Percentiles rank a stretch among this genome's conserved stretches.
These are phyloP conservation scores for Nemopilema nomurai DNA, from an alignment of 30 jellyfish, hydroid and myxozoan species.

Conservation along the genomic window DNA sequence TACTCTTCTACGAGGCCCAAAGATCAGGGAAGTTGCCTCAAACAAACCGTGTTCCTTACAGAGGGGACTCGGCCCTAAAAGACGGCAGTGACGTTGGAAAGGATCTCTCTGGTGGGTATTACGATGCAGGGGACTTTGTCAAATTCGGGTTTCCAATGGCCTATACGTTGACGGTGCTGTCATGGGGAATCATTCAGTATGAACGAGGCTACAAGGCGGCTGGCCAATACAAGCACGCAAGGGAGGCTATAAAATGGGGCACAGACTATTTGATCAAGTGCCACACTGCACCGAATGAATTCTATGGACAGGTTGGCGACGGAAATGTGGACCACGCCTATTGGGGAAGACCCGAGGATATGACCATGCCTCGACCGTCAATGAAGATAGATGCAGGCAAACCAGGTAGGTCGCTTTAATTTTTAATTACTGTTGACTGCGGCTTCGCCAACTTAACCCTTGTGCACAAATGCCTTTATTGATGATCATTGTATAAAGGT, in stretches of 20 bases:
- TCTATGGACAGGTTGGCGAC: slow-evolving; percentile 80
- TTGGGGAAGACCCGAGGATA: slow-evolving; percentile 86
- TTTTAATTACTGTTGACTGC: no score
- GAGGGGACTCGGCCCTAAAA: slow-evolving; percentile 53
- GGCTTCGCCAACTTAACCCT: no score
- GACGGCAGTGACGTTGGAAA: slow-evolving; percentile 55
- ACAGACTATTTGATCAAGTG: slow-evolving; percentile 83
- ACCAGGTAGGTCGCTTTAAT: slow-evolving; percentile 51
- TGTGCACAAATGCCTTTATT: not conserved
- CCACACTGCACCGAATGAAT: slow-evolving; percentile 68
- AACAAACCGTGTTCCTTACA: slow-evolving; percentile 66
- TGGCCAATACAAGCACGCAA: slow-evolving; percentile 60
- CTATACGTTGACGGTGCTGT: slow-evolving; percentile 61
- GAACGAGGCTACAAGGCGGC: slow-evolving; percentile 68
- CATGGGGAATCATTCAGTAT: slow-evolving; percentile 82
- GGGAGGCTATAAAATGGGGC: slow-evolving; percentile 84
- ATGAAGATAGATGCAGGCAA: slow-evolving; percentile 29
- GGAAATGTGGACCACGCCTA: slow-evolving; percentile 68
- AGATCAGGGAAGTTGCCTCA: slow-evolving; percentile 83
- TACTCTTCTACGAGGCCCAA: slow-evolving; percentile 82
- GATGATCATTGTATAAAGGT: not conserved
- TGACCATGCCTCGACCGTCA: slow-evolving; percentile 53
- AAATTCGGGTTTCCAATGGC: slow-evolving; percentile 86
- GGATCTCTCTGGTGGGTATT: slow-evolving; percentile 81
- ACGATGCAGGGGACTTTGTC: slow-evolving; percentile 89